Conservation (phyloP, 2,888 invertebrate species). For the Caenorhabditis plicata region DNA sequence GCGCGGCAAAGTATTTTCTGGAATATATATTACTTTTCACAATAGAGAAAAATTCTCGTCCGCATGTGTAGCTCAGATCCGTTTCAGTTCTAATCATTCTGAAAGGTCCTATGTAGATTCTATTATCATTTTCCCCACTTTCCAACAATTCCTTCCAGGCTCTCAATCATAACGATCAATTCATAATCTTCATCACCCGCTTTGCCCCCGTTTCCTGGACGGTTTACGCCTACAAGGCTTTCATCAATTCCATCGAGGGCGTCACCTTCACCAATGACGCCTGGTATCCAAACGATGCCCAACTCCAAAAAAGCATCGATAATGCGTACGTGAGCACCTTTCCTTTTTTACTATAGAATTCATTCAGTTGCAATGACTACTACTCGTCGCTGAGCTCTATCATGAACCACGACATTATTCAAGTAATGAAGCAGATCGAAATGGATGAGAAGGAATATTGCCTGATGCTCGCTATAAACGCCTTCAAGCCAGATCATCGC, state of each 20-base stretch:
- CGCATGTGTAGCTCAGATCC: too few relatives aligned
- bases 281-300: constrained; percentile 41
- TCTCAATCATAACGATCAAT: constrained; percentile 23
- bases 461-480: constrained; percentile 10
- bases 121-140: too few relatives aligned
- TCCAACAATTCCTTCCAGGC: constrained; percentile 14
- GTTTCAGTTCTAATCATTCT: too few relatives aligned
- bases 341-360: not conserved
- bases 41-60: too few relatives aligned
- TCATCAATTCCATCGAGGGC: constrained; percentile 26
- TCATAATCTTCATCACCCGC: constrained; percentile 29
- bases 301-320: constrained; percentile 27
- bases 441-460: constrained; percentile 45
- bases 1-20: too few relatives aligned
- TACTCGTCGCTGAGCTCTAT: constrained; percentile 23
- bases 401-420: constrained; percentile 32
- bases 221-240: constrained; percentile 32
- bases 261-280: constrained; percentile 43
- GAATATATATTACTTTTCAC: too few relatives aligned
- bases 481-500: constrained; percentile 16
- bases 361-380: constrained; percentile 40
- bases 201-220: constrained; percentile 44
- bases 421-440: constrained; percentile 28
- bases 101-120: too few relatives aligned
- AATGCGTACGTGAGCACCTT: constrained; percentile 19